Conservation (phyloP, 2,797 vertebrate species). For the Sciaenops ocellatus region DNA sequence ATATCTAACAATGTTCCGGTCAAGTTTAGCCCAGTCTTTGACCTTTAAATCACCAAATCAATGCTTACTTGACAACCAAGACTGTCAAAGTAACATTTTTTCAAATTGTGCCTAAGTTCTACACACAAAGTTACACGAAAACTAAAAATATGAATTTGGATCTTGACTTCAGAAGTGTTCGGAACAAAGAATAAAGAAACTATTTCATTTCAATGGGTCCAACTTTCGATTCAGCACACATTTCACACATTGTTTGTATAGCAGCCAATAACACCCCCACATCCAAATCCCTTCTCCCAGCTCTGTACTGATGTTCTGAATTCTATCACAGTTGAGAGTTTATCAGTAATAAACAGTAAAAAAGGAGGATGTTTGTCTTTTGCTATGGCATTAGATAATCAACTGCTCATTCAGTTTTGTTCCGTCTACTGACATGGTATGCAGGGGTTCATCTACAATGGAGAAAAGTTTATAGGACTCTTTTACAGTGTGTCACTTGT, state of each 20-base stretch:
- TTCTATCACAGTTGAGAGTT: slow-evolving; percentile 15
- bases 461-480: not conserved
- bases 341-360: not conserved
- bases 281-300: not conserved
- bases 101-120: not conserved
- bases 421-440: not conserved
- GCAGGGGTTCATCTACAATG: not conserved
- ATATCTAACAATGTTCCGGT: not conserved
- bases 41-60: not conserved
- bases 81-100: slow-evolving; percentile 5
- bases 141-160: not conserved
- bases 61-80: not conserved
- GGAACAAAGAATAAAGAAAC: not conserved
- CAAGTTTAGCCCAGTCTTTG: not conserved
- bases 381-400: not conserved
- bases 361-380: not conserved
- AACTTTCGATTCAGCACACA: not conserved
- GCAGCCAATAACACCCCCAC: not conserved
- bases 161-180: not conserved
- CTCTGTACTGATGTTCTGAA: slow-evolving; percentile 6
- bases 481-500: not conserved
- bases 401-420: slow-evolving; percentile 5
- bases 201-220: slow-evolving; percentile 3
- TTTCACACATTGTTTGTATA: slow-evolving; percentile 7
- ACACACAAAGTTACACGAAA: not conserved